These are phyloP conservation scores for Catalaphyllia jardinei DNA, from an alignment of 64 coral and sea anemone species.

Conservation along the genomic window DNA sequence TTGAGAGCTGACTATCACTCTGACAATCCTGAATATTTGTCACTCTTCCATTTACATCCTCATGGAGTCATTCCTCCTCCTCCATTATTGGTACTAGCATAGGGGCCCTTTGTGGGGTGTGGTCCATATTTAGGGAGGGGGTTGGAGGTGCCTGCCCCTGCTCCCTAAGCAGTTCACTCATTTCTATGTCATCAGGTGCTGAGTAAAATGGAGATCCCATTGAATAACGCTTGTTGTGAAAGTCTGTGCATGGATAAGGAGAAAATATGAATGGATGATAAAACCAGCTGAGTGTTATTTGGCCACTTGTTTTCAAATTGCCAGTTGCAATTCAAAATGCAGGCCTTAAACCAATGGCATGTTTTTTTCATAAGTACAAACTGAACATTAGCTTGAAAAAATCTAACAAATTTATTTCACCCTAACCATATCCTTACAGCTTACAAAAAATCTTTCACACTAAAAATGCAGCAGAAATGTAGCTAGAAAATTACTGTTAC, in stretches of 20 bases:
- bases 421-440: too few relatives aligned
- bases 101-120: constrained; percentile 11
- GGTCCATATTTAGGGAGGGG: constrained; percentile 14
- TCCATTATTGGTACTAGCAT: neutral
- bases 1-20: neutral
- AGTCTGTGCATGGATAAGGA: constrained; percentile 59
- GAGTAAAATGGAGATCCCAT: constrained; percentile 91
- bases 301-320: neutral
- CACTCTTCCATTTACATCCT: neutral
- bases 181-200: constrained; percentile 81
- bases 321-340: too few relatives aligned
- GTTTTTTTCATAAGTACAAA: too few relatives aligned
- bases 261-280: constrained; percentile 17
- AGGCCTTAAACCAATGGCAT: too few relatives aligned
- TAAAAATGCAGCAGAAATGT: too few relatives aligned
- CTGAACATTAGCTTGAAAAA: too few relatives aligned
- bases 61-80: neutral
- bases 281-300: neutral
- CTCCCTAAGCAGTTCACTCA: constrained; percentile 64
- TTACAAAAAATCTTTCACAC: too few relatives aligned
- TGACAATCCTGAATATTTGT: neutral
- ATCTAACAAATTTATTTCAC: too few relatives aligned
- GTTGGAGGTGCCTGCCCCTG: constrained; percentile 25
- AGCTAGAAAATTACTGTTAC: too few relatives aligned
- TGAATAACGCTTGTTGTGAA: constrained; percentile 72